Conservation (phyloP, 2,797 vertebrate species). For the Siniperca undulata region DNA sequence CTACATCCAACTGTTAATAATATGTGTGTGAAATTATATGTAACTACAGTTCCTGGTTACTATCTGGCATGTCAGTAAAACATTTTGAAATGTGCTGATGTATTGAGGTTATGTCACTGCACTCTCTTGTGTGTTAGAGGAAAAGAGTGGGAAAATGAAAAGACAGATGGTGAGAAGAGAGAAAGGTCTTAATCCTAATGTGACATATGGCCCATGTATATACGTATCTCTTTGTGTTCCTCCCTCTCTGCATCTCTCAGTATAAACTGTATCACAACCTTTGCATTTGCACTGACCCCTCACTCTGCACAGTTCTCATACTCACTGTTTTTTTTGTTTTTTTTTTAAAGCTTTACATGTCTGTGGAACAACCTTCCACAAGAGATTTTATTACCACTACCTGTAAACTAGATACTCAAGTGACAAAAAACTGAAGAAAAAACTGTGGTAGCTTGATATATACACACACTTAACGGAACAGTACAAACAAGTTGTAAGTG, state of each 20-base stretch:
- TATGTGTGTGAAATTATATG: background rate
- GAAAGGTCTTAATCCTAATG: slow-evolving; percentile 64
- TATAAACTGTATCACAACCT: background rate
- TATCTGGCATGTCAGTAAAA: background rate
- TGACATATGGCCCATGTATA: slow-evolving; percentile 55
- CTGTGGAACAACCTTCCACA: background rate
- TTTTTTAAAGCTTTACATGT: background rate
- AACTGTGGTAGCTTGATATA: too few species aligned
- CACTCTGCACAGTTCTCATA: background rate
- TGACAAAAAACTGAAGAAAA: background rate
- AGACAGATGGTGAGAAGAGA: slow-evolving; percentile 67
- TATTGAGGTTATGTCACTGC: slow-evolving; percentile 35
- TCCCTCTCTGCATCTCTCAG: slow-evolving; percentile 3
- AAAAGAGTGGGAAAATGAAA: slow-evolving; percentile 32
- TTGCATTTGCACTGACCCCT: slow-evolving; percentile 11
- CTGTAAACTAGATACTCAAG: background rate
- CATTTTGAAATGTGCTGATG: slow-evolving; percentile 1
- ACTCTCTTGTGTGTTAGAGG: slow-evolving; percentile 17
- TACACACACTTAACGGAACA: background rate
- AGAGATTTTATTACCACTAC: background rate
- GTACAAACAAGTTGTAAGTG: background rate
- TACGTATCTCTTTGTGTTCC: background rate
- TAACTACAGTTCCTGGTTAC: background rate
- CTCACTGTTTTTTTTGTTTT: background rate
- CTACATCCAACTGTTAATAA: background rate